Percentiles rank a stretch among this genome's conserved stretches.
phyloP scores from a whole-genome alignment of 2,113 vertebrate genomes.

The Brachyhypopomus occidentalis region DNA sequence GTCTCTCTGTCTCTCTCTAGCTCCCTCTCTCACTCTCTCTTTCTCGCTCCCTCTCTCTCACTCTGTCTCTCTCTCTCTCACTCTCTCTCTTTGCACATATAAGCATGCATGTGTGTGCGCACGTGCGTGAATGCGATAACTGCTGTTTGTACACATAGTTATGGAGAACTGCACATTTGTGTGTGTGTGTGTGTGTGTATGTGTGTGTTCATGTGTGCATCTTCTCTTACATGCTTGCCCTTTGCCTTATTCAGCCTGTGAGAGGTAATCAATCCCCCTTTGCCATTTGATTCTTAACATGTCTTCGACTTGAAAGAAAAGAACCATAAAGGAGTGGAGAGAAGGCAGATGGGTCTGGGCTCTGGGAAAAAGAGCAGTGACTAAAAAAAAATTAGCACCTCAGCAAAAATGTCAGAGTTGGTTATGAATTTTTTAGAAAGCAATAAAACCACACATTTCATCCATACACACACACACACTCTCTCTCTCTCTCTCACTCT shows the following conservation, averaged over 20 bases:
- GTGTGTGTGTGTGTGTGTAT: slow-evolving; percentile 35
- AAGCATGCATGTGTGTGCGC: slow-evolving; percentile 3
- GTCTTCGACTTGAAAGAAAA: slow-evolving; percentile 59
- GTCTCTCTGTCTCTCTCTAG: too few relatives aligned
- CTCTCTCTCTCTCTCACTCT: too few relatives aligned
- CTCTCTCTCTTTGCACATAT: slow-evolving; percentile 54
- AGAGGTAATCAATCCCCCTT: slow-evolving; percentile 58
- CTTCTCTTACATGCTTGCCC: background rate
- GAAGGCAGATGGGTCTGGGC: background rate
- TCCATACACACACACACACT: background rate
- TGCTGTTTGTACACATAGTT: background rate
- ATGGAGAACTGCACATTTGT: slow-evolving; percentile 33
- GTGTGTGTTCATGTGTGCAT: background rate
- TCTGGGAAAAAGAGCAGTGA: slow-evolving; percentile 20
- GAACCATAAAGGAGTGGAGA: slow-evolving; percentile 58
- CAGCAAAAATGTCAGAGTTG: slow-evolving; percentile 69
- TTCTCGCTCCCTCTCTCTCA: slow-evolving; percentile 31
- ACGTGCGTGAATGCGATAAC: background rate
- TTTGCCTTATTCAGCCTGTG: slow-evolving; percentile 16
- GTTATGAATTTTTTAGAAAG: slow-evolving; percentile 72
- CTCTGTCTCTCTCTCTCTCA: too few relatives aligned
- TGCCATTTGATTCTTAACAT: slow-evolving; percentile 61
- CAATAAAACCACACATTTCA: slow-evolving; percentile 63
- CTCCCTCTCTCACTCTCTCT: too few relatives aligned
- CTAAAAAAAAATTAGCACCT: slow-evolving; percentile 63